A percentile compares a stretch with the other conserved stretches of the same genome.
Evolutionary conservation across 2,113 vertebrate genomes (phyloP).

Genomic region (Dipodomys spectabilis): DNA sequence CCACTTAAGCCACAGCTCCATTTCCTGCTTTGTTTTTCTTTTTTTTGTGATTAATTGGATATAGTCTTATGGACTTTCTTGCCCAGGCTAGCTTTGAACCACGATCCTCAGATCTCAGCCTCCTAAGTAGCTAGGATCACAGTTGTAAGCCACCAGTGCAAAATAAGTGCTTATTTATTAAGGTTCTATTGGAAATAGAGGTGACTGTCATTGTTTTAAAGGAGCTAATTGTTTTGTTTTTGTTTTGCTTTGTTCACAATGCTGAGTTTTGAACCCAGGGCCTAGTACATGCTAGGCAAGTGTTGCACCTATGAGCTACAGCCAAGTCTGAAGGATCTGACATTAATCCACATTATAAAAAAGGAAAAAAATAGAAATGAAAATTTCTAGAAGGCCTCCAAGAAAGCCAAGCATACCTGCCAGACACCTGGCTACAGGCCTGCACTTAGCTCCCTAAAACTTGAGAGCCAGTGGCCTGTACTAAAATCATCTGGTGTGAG

Average conservation of each 20-base stretch:
- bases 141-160: too few relatives aligned
- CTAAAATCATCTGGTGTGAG: not conserved
- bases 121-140: too few relatives aligned
- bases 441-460: not conserved
- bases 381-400: not conserved
- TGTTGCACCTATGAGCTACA: not conserved
- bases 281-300: not conserved
- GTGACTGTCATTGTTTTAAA: not conserved
- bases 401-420: not conserved
- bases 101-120: too few relatives aligned
- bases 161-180: not conserved
- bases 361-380: not conserved
- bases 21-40: too few relatives aligned
- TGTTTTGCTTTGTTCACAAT: not conserved
- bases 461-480: not conserved
- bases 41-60: too few relatives aligned
- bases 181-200: not conserved
- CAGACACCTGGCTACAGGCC: not conserved
- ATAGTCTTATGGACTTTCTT: too few relatives aligned
- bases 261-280: not conserved
- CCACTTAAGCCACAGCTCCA: too few relatives aligned
- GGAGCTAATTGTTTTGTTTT: not conserved
- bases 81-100: too few relatives aligned
- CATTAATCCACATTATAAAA: constrained; percentile 14
- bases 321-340: not conserved